These are phyloP conservation scores for Micromussa lordhowensis DNA, from an alignment of 92 coral and sea anemone species.

Conservation along the genomic window DNA sequence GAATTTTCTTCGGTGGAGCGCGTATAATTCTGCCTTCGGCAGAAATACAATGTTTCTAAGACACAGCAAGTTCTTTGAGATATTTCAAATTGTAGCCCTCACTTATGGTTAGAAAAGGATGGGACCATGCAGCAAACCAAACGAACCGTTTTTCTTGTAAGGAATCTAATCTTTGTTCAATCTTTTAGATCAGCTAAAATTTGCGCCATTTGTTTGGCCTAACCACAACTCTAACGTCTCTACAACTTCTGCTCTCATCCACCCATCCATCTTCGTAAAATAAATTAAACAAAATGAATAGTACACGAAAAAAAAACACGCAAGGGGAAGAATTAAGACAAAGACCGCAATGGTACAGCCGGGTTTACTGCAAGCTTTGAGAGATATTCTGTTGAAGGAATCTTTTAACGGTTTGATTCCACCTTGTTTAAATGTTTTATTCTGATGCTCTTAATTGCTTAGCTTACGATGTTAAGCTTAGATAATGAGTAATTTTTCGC, in stretches of 20 bases:
- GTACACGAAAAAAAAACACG: neutral
- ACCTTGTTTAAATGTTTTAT: conserved; percentile 20
- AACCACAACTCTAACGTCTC: neutral
- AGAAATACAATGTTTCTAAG: neutral
- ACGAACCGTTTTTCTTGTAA: neutral
- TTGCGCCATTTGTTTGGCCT: neutral
- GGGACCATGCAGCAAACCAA: neutral
- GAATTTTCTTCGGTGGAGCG: neutral
- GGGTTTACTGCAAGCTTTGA: neutral
- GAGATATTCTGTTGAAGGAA: neutral
- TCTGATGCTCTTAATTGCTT: neutral
- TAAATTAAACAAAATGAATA: neutral
- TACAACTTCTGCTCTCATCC: conserved; percentile 3
- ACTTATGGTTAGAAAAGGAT: neutral
- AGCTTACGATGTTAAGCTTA: neutral
- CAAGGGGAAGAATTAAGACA: no score
- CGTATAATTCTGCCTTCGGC: neutral
- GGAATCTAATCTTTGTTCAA: neutral
- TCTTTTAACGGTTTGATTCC: neutral
- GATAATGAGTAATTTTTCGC: neutral
- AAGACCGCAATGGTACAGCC: no score
- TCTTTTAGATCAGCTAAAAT: neutral
- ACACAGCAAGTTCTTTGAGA: conserved; percentile 9
- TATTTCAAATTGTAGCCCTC: neutral
- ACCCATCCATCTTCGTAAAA: neutral